These are phyloP conservation scores for Natator depressus DNA, from an alignment of 2,113 vertebrate species.

Conservation along the genomic window DNA sequence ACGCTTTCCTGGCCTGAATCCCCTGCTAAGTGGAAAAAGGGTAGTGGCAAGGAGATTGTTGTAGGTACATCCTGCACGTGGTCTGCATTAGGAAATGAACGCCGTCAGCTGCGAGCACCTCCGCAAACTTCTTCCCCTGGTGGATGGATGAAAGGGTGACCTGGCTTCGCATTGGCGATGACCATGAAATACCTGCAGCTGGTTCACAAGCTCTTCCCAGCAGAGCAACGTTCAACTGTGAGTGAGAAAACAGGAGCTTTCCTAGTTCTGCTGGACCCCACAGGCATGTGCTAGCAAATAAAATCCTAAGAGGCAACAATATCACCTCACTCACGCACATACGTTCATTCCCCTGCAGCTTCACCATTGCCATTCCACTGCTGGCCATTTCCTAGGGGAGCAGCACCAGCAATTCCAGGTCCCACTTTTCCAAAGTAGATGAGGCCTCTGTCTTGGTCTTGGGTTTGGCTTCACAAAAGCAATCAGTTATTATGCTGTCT, in stretches of 20 bases:
- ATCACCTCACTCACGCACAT: too few relatives aligned
- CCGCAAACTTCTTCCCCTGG: slow-evolving; percentile 63
- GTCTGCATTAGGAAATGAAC: slow-evolving; percentile 66
- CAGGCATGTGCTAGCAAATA: too few relatives aligned
- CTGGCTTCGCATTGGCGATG: slow-evolving; percentile 77
- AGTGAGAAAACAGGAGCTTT: background rate
- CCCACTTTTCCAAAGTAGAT: too few relatives aligned
- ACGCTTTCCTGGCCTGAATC: background rate
- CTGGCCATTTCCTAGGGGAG: too few relatives aligned
- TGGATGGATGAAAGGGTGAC: slow-evolving; percentile 61
- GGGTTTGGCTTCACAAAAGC: too few relatives aligned
- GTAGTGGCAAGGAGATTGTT: background rate
- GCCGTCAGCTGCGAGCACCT: slow-evolving; percentile 64
- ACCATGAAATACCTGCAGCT: slow-evolving; percentile 63
- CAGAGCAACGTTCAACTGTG: background rate
- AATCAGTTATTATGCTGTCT: too few relatives aligned
- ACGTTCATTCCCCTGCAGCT: too few relatives aligned
- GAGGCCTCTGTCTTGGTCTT: too few relatives aligned
- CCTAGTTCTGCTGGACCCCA: too few relatives aligned
- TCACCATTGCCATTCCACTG: too few relatives aligned
- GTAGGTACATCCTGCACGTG: background rate
- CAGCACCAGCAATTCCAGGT: too few relatives aligned
- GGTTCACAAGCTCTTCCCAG: background rate
- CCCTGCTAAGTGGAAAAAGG: background rate
- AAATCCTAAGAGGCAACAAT: too few relatives aligned